These are phyloP conservation scores for Temnothorax ravouxi DNA, from an alignment of 2,888 invertebrate species.

Conservation along the genomic window DNA sequence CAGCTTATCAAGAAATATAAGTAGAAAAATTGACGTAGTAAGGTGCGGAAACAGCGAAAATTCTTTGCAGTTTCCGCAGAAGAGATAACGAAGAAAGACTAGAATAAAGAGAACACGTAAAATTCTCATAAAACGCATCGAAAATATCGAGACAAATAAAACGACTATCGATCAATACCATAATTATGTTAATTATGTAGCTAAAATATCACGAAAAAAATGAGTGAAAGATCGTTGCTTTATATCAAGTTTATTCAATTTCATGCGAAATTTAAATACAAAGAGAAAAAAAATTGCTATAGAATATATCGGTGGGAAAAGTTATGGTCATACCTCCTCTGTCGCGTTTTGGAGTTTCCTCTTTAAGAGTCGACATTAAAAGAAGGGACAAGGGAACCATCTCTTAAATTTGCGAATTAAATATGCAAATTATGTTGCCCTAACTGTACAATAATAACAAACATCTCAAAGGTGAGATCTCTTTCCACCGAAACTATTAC, in stretches of 20 bases:
- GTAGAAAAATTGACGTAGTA: slow-evolving; percentile 11
- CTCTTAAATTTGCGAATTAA: not conserved
- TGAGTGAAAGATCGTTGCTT: not conserved
- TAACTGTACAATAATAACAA: not conserved
- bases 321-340: too few relatives aligned
- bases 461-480: not conserved
- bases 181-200: slow-evolving; percentile 8
- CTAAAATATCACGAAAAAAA: slow-evolving; percentile 16
- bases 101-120: not conserved
- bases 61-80: not conserved
- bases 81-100: not conserved
- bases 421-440: not conserved
- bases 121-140: slow-evolving; percentile 18
- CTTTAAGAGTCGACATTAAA: not conserved
- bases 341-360: not conserved
- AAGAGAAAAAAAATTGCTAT: not conserved
- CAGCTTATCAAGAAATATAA: slow-evolving; percentile 27
- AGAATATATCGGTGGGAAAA: not conserved
- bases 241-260: slow-evolving; percentile 20
- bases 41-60: slow-evolving; percentile 10
- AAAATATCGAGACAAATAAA: slow-evolving; percentile 33
- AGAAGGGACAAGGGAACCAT: not conserved
- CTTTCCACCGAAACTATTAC: not conserved
- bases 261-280: not conserved
- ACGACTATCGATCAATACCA: not conserved